Evolutionary conservation across 2,797 vertebrate genomes (phyloP).

Genomic region (Threskiornis aethiopicus): DNA sequence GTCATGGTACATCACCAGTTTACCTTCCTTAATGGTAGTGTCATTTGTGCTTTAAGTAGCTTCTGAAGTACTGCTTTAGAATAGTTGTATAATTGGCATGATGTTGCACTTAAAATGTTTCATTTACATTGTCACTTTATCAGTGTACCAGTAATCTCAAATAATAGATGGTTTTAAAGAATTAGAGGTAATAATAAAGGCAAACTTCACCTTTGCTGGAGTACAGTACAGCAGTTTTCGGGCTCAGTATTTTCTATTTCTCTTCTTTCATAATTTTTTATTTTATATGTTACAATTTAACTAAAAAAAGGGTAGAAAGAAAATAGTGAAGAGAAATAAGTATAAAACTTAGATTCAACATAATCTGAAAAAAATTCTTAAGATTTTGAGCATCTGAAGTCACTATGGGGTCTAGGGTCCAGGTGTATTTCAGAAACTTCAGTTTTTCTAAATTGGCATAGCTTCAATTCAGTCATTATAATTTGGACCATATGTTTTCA

Average conservation of each 20-base stretch:
- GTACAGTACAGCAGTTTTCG: neutral
- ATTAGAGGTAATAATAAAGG: neutral
- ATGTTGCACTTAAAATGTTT: neutral
- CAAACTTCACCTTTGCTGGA: neutral
- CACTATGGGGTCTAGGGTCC: neutral
- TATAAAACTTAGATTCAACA: neutral
- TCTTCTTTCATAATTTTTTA: neutral
- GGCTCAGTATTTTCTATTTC: neutral
- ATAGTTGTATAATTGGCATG: neutral
- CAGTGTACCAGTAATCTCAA: neutral
- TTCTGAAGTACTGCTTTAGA: neutral
- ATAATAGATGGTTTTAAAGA: neutral
- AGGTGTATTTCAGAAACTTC: neutral
- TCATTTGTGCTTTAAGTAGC: neutral
- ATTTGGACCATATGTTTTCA: neutral
- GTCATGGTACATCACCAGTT: neutral
- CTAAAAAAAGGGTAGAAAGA: neutral
- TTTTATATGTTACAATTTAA: neutral
- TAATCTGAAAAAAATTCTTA: neutral
- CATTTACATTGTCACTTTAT: neutral
- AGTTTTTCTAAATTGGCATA: neutral
- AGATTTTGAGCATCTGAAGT: neutral
- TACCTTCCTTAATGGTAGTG: neutral
- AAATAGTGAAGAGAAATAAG: neutral
- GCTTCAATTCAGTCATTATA: neutral